A percentile compares a stretch with the other conserved stretches of the same genome.
phyloP scores from a whole-genome alignment of 1,140 invertebrate genomes.

The Anastrepha ludens region DNA sequence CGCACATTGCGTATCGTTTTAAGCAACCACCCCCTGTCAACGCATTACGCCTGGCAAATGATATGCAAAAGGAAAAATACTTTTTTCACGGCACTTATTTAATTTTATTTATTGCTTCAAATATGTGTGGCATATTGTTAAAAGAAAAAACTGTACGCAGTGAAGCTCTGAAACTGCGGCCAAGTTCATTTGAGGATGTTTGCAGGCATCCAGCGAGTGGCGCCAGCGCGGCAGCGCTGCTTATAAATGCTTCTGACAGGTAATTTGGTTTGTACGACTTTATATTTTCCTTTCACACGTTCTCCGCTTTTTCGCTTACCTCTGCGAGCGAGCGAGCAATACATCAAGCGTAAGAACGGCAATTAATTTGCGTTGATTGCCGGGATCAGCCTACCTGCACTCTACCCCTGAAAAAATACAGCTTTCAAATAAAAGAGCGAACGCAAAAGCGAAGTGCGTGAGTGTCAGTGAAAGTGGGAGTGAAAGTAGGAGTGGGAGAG shows the following conservation, averaged over 20 bases:
- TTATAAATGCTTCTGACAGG: background rate
- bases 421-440: background rate
- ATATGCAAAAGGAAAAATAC: background rate
- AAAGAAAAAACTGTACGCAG: background rate
- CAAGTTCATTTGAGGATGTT: background rate
- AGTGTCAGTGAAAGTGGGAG: background rate
- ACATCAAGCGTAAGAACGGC: slow-evolving; percentile 50
- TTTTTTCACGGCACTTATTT: background rate
- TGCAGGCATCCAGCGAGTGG: background rate
- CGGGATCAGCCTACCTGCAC: background rate
- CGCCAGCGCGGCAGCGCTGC: background rate
- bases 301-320: slow-evolving; percentile 3
- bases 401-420: background rate
- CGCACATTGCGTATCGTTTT: too few species aligned
- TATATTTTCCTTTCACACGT: background rate
- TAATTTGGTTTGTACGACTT: background rate
- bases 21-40: too few species aligned
- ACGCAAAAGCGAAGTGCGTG: background rate
- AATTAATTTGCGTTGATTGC: slow-evolving; percentile 49
- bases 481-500: background rate
- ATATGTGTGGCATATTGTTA: background rate
- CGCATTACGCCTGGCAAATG: background rate
- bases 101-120: slow-evolving; percentile 24
- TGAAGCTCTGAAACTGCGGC: background rate
- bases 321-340: background rate